Conservation (phyloP, 2,113 vertebrate species). For the Isurus oxyrinchus region DNA sequence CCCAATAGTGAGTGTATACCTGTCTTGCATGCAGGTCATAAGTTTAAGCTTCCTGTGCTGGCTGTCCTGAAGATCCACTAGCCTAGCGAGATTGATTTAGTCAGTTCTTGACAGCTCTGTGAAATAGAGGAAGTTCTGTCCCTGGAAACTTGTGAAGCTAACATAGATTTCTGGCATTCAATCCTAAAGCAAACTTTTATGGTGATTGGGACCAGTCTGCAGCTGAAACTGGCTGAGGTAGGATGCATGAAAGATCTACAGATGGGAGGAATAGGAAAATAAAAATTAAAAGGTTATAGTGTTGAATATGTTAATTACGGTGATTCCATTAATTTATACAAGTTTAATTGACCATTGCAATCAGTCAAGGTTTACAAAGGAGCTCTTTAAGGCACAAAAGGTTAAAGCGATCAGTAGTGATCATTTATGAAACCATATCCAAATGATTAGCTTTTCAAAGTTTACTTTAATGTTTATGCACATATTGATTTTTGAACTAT, state of each 20-base stretch:
- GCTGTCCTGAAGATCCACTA: background rate
- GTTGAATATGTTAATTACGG: background rate
- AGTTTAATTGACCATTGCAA: conserved; percentile 52
- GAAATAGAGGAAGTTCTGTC: background rate
- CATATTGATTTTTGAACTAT: conserved; percentile 69
- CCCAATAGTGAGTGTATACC: background rate
- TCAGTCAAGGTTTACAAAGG: conserved; percentile 61
- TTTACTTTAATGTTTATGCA: conserved; percentile 68
- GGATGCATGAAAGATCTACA: background rate
- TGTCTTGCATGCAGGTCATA: background rate
- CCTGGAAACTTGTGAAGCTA: background rate
- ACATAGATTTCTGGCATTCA: background rate
- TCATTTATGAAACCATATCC: conserved; percentile 68
- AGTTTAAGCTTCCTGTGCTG: background rate
- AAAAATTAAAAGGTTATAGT: background rate
- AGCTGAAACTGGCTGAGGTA: background rate
- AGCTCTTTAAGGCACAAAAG: conserved; percentile 59
- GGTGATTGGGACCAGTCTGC: background rate
- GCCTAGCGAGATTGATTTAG: background rate
- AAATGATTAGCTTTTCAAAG: conserved; percentile 65
- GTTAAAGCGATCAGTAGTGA: conserved; percentile 50
- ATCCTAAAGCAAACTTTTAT: background rate
- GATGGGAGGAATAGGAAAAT: background rate
- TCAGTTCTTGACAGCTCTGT: background rate
- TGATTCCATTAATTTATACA: conserved; percentile 49